Base-by-base conservation (phyloP, 2,113 vertebrate species). In the Myxocyprinus asiaticus region DNA sequence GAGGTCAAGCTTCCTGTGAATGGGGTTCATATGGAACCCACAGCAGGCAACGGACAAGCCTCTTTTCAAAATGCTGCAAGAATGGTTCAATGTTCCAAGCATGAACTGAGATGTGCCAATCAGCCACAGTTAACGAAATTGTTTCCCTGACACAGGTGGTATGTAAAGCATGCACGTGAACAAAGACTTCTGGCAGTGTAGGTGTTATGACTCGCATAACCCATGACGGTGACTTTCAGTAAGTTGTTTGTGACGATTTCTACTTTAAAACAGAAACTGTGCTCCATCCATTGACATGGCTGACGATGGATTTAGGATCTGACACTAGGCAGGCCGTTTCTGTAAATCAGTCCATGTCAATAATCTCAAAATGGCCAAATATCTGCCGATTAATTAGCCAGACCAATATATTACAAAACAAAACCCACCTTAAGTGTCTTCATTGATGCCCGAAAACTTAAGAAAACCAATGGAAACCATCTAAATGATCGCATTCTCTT, bases 1-100 rank as follows among this genome's bases (percentile, higher is more conserved):
- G 66, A 68, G 79, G 71, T 75, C 79, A 81, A 68, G 22, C 51
- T 74, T 50, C 17, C 51, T 67, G 44, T 73, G 78, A 81, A 81
- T 53, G 55, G 53, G 45, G 64, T 45, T 67, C 62, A 68, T 66
- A 44, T 9, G 62, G n/a, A 79, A 63, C 7, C 50, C n/a, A 50
- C 45, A 63, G 58, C 48, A 12, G 14, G 61, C 14, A 53, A 65
- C 9, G 33, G 7, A 47, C 17, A 11, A n/a, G 15, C 48, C 7
- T n/a, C n/a, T n/a, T n/a, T n/a, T n/a, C n/a, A 50, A 62, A 62
- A 50, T 4, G 1, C 9, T 0, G 14, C 4, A 17, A 9, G 55
- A 10, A 17, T n/a, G 55, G 22, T 9, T 51, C 6, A 3, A 63
- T 15, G 67, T n/a, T 63, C 45, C 10, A 0, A 59, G 68, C 9